Conservation (phyloP, 1,140 invertebrate genomes). For the Antheraea pernyi region DNA sequence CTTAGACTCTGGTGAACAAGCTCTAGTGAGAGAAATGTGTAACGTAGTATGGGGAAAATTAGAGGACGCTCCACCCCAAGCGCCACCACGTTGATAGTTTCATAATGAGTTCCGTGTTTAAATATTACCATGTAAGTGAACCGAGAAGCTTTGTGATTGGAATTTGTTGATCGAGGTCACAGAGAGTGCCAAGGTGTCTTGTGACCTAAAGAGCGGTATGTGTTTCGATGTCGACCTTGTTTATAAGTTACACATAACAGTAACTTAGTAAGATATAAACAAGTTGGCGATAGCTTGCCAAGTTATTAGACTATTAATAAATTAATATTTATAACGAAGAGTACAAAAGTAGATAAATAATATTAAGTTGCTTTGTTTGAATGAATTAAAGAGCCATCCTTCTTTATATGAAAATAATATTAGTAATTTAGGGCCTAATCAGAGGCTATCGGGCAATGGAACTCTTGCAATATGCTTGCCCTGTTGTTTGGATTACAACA, state of each 20-base stretch:
- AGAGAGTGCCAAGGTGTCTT: constrained; percentile 41
- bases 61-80: constrained; percentile 76
- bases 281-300: constrained; percentile 30
- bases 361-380: not conserved
- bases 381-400: not conserved
- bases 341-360: constrained; percentile 51
- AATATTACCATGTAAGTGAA: constrained; percentile 32
- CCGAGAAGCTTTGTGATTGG: constrained; percentile 36
- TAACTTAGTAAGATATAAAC: constrained; percentile 24
- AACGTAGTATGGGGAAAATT: constrained; percentile 88
- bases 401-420: no score
- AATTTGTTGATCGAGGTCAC: constrained; percentile 68
- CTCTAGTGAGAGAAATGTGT: constrained; percentile 97
- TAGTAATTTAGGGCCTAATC: not conserved
- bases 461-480: not conserved
- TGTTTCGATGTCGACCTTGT: constrained; percentile 58
- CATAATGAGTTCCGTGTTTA: constrained; percentile 14
- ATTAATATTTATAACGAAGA: constrained; percentile 39
- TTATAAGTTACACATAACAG: constrained; percentile 51
- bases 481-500: not conserved
- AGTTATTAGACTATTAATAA: constrained; percentile 8
- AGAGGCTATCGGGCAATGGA: not conserved
- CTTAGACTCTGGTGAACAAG: constrained; percentile 94
- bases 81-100: constrained; percentile 58
- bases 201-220: constrained; percentile 58